Base-by-base conservation (phyloP, 2,113 vertebrate genomes). In the Leptosomus discolor region DNA sequence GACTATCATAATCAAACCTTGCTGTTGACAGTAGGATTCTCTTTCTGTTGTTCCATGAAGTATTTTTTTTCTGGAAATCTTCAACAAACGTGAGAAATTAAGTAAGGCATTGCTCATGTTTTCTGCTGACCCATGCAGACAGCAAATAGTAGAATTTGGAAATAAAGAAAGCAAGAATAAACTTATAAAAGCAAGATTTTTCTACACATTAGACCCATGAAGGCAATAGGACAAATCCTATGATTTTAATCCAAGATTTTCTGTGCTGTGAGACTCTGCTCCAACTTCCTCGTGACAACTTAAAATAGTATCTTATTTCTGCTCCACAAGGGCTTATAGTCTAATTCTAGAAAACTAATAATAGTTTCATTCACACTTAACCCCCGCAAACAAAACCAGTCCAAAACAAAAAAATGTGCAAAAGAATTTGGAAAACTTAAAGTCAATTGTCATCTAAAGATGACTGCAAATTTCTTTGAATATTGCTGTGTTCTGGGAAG, bases 141-240 rank as follows among this genome's bases (percentile, higher is more conserved):
- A 84, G 50, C 1, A 3, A 73, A 89, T 81, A 91, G 57, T 50
- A 67, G 57, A 78, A 51, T 85, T 92, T 81, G 46, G 81, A 92
- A 86, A 85, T 71, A 17, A 78, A 92, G 93, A 48, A 54, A 5
- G 15, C 24, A 45, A 48, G 50, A 67, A 19, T 27, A 79, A 93
- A 94, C 45, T 93, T 94, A 56, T 8, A 90, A 96, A 93, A 76
- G 30, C 56, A 92, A 76, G 74, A 37, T 74, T 71, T 93, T 95
- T 95, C 94, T 65, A 84, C 65, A 94, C 45, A 94, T 51, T 61
- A 94, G 45, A 60, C 70, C 83, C 64, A 22, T 1, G 36, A 95
- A 67, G 64, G 77, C 53, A 90, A 32, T 29, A 69, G 5, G 23
- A 79, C 43, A 83, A 43, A 91, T 89, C 61, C 79, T 60, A 5